A percentile compares a stretch with the other conserved stretches of the same genome.
Evolutionary conservation across 2,888 invertebrate genomes (phyloP).

Genomic region (Furcula furcula): DNA sequence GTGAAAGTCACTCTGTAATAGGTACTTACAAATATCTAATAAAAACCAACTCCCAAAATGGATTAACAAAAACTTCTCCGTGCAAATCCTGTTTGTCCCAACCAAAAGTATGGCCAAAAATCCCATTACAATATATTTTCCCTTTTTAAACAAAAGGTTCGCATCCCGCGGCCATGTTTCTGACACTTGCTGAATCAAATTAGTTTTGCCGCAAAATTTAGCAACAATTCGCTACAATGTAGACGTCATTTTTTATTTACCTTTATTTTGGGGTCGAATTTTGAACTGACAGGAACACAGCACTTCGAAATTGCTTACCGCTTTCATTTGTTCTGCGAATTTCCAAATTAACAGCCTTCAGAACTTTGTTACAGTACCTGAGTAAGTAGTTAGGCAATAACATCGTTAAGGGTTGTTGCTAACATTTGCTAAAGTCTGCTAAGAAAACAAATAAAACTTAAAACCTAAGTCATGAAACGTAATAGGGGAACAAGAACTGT

Average conservation of each 20-base stretch:
- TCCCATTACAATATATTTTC: constrained; percentile 48
- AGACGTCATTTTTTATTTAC: constrained; percentile 25
- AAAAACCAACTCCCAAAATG: not conserved
- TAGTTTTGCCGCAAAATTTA: constrained; percentile 34
- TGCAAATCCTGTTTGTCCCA: constrained; percentile 19
- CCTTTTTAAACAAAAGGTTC: constrained; percentile 39
- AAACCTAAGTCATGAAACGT: too few species aligned
- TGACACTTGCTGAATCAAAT: constrained; percentile 50
- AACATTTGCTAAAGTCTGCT: too few species aligned
- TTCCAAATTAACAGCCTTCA: not conserved
- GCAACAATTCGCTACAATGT: constrained; percentile 21
- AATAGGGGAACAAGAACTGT: too few species aligned
- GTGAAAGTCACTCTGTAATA: too few species aligned
- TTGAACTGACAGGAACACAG: not conserved
- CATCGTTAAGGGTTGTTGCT: too few species aligned
- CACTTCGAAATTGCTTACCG: not conserved
- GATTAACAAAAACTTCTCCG: not conserved
- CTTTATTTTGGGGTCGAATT: constrained; percentile 14
- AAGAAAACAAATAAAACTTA: too few species aligned
- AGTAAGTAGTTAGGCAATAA: too few species aligned
- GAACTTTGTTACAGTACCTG: not conserved
- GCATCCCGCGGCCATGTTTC: constrained; percentile 34
- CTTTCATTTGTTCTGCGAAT: not conserved
- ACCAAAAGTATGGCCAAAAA: constrained; percentile 30
- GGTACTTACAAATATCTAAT: too few species aligned